A percentile compares a stretch with the other conserved stretches of the same genome.
Conservation (phyloP, 2,113 vertebrate genomes). For the Grammomys dolichurus region DNA sequence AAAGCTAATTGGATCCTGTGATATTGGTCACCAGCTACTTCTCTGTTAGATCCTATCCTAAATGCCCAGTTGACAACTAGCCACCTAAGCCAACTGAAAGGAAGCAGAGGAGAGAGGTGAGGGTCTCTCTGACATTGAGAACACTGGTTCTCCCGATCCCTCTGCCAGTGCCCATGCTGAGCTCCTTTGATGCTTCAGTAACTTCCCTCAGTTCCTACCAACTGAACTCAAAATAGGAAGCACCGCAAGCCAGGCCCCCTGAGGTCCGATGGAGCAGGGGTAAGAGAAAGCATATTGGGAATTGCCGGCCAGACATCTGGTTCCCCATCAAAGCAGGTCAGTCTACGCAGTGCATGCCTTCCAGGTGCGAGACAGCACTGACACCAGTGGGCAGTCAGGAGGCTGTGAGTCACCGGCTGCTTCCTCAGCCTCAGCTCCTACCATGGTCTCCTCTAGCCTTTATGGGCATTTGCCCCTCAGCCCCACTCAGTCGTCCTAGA, state of each 20-base stretch:
- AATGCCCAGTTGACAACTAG: neutral
- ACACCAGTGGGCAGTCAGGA: conserved; percentile 63
- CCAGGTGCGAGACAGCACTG: conserved; percentile 63
- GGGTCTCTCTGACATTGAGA: neutral
- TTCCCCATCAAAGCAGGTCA: conserved; percentile 23
- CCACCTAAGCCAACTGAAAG: neutral
- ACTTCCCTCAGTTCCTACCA: neutral
- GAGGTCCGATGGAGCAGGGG: neutral
- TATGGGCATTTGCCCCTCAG: neutral
- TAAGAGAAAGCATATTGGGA: neutral
- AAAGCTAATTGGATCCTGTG: neutral
- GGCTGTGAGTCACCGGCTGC: conserved; percentile 53
- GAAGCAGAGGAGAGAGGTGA: neutral
- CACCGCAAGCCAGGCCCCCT: neutral
- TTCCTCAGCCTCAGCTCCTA: conserved; percentile 8
- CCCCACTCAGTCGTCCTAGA: neutral
- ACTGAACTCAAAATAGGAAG: conserved; percentile 27
- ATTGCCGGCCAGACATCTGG: conserved; percentile 14
- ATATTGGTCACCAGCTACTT: neutral
- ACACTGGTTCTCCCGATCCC: neutral
- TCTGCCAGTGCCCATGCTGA: neutral
- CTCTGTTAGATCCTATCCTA: neutral
- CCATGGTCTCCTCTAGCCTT: neutral
- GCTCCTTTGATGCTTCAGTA: neutral
- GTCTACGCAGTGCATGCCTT: neutral